Percentiles rank a stretch among this genome's conserved stretches.
Evolutionary conservation across 2,888 invertebrate species (phyloP).

Genomic region (Mimachlamys varia): DNA sequence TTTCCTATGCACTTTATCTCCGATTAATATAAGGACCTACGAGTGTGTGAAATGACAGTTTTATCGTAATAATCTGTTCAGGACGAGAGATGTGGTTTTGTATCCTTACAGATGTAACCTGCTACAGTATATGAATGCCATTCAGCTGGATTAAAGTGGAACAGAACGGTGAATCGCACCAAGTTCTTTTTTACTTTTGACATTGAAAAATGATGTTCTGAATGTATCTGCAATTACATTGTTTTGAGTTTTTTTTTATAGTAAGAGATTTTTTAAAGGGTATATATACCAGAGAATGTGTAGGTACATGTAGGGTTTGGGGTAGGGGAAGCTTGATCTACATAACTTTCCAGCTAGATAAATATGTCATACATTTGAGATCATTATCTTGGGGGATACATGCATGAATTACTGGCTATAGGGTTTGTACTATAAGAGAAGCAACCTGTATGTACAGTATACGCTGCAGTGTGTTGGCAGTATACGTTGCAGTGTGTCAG

Average conservation of each 20-base stretch:
- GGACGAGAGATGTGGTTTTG: background rate
- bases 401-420: background rate
- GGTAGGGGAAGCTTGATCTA: background rate
- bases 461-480: no score
- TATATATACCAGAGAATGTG: no score
- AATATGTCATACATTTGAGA: background rate
- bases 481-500: no score
- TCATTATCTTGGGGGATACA: background rate
- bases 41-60: background rate
- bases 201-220: no score
- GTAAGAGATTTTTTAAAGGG: no score
- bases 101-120: background rate
- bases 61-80: background rate
- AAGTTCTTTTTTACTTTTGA: no score
- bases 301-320: background rate
- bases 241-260: no score
- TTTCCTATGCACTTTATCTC: background rate
- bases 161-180: background rate
- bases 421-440: background rate
- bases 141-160: background rate
- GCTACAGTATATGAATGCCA: background rate
- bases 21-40: background rate
- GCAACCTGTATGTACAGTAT: no score
- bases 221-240: no score
- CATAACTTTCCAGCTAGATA: background rate